Evolutionary conservation across 1,140 invertebrate species (phyloP).

Genomic region (Diorhabda carinulata): DNA sequence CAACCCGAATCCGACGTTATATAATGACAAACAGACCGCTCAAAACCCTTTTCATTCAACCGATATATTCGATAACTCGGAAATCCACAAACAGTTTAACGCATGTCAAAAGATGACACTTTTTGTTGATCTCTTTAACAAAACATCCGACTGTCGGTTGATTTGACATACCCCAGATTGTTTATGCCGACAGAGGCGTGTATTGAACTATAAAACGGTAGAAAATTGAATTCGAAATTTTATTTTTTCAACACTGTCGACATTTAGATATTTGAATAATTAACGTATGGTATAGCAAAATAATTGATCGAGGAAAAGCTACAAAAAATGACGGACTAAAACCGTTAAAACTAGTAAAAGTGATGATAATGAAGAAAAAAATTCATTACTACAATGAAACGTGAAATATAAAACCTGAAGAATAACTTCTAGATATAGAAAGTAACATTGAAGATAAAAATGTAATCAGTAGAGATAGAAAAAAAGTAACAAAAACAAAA

Average conservation of each 20-base stretch:
- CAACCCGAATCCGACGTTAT: no score
- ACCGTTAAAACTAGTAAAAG: no score
- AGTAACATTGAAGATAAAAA: no score
- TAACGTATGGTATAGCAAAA: not conserved
- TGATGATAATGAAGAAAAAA: no score
- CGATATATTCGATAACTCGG: constrained; percentile 1
- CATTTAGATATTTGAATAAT: not conserved
- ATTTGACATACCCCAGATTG: constrained; percentile 21
- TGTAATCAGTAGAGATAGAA: no score
- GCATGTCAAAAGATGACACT: constrained; percentile 39
- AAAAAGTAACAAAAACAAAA: no score
- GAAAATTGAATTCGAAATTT: not conserved
- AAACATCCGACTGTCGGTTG: constrained; percentile 5
- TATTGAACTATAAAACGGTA: not conserved
- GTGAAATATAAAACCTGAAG: no score
- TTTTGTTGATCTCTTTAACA: constrained; percentile 27
- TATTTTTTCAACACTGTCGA: no score
- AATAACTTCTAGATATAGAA: no score
- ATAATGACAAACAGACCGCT: no score
- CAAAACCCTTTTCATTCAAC: not conserved
- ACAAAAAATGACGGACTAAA: not conserved
- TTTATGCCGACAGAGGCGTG: not conserved
- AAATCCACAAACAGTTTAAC: constrained; percentile 37
- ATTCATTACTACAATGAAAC: no score
- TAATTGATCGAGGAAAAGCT: not conserved